Evolutionary conservation across 2,113 vertebrate species (phyloP).

Genomic region (Rhinoptilus africanus): DNA sequence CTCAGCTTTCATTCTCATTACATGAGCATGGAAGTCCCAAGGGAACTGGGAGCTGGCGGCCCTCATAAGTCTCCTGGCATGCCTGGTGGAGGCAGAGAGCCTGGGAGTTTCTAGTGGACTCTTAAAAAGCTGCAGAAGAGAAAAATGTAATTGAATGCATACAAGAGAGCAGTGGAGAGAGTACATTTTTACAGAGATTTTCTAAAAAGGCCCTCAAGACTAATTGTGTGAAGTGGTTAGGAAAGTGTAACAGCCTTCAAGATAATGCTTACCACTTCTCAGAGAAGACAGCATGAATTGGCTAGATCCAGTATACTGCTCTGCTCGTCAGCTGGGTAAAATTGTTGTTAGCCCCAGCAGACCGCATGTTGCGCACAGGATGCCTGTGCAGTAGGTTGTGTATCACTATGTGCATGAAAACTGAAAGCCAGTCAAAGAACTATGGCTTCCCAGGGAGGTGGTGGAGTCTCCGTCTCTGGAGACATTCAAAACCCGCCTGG

Average conservation of each 20-base stretch:
- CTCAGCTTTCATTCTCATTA: slow-evolving; percentile 10
- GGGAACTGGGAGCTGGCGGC: not conserved
- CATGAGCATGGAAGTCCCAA: not conserved
- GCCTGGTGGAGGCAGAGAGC: not conserved
- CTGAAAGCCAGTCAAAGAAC: not conserved
- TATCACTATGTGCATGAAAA: not conserved
- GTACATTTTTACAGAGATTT: not conserved
- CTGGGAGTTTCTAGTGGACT: not conserved
- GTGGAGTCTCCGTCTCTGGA: no score
- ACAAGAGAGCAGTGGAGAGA: not conserved
- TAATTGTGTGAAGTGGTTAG: not conserved
- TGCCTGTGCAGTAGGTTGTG: accelerated
- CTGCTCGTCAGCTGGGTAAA: not conserved
- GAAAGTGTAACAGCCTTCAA: not conserved
- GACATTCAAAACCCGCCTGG: no score
- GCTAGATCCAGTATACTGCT: not conserved
- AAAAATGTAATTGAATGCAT: not conserved
- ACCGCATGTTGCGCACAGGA: not conserved
- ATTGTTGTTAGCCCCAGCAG: not conserved
- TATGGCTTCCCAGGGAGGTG: no score
- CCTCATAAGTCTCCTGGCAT: not conserved
- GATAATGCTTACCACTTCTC: accelerated
- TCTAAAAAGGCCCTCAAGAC: not conserved
- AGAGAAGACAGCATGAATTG: not conserved
- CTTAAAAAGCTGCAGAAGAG: not conserved